These are phyloP conservation scores for Atta texana DNA, from an alignment of 1,140 invertebrate species.

Conservation along the genomic window DNA sequence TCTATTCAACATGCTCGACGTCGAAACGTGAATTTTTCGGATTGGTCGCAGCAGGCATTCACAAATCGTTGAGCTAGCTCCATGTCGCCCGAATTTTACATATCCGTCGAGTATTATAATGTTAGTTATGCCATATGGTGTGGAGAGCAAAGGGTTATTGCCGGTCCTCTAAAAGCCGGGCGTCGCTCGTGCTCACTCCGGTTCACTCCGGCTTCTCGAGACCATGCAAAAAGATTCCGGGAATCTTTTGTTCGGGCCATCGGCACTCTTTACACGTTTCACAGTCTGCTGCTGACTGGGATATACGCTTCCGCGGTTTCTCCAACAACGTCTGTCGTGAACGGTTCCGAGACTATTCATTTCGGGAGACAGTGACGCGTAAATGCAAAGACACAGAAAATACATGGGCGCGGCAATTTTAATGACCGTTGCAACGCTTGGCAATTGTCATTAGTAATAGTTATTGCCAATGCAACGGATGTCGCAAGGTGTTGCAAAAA, in stretches of 20 bases:
- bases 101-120: conserved; percentile 62
- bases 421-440: conserved; percentile 36
- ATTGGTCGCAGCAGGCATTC: conserved; percentile 27
- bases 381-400: conserved; percentile 46
- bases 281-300: conserved; percentile 49
- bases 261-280: conserved; percentile 54
- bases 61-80: conserved; percentile 4
- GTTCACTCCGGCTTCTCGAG: conserved; percentile 25
- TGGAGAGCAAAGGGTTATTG: conserved; percentile 72
- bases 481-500: conserved; percentile 10
- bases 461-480: neutral
- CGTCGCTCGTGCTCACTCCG: neutral
- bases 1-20: conserved; percentile 19
- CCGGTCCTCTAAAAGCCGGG: conserved; percentile 68
- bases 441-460: neutral
- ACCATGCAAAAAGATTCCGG: conserved; percentile 67
- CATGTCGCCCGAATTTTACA: conserved; percentile 50
- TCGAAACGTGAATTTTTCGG: conserved; percentile 25
- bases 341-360: conserved; percentile 34
- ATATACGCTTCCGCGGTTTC: conserved; percentile 57
- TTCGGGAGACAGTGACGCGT: conserved; percentile 21
- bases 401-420: conserved; percentile 22
- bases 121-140: conserved; percentile 77
- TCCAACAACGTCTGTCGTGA: conserved; percentile 40
- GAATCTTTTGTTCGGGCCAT: conserved; percentile 67